Conservation (phyloP, 2,797 vertebrate genomes). For the Prionace glauca region DNA sequence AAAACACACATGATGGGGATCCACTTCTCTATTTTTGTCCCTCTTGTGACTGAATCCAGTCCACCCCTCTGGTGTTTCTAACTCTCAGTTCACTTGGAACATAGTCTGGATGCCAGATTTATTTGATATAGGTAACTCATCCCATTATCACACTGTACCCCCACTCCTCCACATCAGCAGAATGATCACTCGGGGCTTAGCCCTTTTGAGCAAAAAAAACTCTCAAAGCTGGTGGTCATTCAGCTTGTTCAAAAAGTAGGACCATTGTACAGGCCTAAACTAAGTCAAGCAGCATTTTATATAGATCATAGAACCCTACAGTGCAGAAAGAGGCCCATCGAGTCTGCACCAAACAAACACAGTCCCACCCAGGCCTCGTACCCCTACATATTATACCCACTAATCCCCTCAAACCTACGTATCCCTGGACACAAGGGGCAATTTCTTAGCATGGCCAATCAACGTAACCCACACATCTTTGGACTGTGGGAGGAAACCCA, state of each 20-base stretch:
- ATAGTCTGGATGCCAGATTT: neutral
- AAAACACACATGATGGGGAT: neutral
- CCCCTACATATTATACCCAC: too few species aligned
- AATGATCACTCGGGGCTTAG: neutral
- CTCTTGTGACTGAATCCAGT: neutral
- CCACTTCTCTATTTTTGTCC: neutral
- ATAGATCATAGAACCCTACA: too few species aligned
- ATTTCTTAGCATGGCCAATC: too few species aligned
- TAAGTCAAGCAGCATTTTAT: neutral
- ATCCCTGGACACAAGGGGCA: too few species aligned
- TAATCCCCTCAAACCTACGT: too few species aligned
- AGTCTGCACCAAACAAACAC: too few species aligned
- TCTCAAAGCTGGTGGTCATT: neutral
- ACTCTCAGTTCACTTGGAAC: neutral
- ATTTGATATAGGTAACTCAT: neutral
- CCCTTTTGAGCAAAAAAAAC: neutral
- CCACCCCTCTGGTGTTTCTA: neutral
- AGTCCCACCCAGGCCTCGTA: too few species aligned
- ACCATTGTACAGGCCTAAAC: neutral
- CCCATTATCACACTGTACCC: too few species aligned
- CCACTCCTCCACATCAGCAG: neutral
- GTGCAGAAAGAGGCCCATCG: too few species aligned
- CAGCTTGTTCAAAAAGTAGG: neutral
- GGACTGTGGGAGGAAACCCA: too few species aligned
- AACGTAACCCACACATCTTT: too few species aligned